phyloP scores from a whole-genome alignment of 2,113 vertebrate species.

The Lophochroa leadbeateri region DNA sequence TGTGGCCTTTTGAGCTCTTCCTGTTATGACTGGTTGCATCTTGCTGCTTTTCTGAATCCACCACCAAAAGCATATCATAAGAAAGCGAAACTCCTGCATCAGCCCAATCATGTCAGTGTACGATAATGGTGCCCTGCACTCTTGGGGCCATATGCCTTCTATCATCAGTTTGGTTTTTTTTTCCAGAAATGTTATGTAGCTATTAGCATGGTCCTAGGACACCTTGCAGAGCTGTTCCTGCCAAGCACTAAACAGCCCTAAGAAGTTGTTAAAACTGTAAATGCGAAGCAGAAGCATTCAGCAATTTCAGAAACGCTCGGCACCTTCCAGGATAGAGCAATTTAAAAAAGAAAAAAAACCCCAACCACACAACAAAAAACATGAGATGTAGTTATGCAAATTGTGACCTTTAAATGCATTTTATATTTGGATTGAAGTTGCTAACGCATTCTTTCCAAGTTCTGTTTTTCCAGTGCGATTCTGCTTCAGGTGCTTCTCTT shows the following conservation, averaged over 20 bases:
- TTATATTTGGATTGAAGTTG: slow-evolving; percentile 64
- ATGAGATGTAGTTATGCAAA: slow-evolving; percentile 64
- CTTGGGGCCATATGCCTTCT: neutral
- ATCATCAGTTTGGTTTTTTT: neutral
- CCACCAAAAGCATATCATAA: neutral
- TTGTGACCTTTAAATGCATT: slow-evolving; percentile 63
- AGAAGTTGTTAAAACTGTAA: neutral
- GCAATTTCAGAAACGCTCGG: neutral
- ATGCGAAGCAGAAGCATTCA: neutral
- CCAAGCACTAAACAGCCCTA: neutral
- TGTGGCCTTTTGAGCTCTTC: neutral
- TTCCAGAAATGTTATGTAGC: accelerated
- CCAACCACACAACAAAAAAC: slow-evolving; percentile 44
- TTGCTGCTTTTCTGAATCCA: neutral
- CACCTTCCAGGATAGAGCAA: slow-evolving; percentile 22
- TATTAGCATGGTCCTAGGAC: neutral
- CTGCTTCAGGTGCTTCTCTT: slow-evolving; percentile 30
- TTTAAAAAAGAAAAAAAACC: neutral
- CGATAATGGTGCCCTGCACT: neutral
- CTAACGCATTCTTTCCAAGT: slow-evolving; percentile 49
- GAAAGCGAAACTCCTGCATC: neutral
- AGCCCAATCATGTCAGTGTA: neutral
- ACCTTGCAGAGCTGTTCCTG: neutral
- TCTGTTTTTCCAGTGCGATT: slow-evolving; percentile 26
- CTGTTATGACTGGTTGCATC: neutral